Percentiles rank a stretch among this genome's conserved stretches.
Evolutionary conservation across 1,140 invertebrate species (phyloP).

Genomic region (Scaptomyza graminum): DNA sequence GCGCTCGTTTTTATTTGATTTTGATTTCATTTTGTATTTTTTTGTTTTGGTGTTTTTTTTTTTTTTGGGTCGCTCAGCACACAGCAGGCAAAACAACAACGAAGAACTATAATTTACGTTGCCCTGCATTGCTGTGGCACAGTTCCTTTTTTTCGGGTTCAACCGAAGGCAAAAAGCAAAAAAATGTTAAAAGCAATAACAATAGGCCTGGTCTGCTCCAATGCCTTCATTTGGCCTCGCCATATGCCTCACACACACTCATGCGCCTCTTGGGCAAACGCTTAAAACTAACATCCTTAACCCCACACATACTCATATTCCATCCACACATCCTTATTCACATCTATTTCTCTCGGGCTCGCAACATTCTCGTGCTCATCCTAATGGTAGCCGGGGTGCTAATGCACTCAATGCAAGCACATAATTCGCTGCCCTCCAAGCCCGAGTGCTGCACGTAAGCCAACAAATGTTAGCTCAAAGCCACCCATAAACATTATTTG

Average conservation of each 20-base stretch:
- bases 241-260: slow-evolving; percentile 20
- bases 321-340: not conserved
- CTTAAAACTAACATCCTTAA: slow-evolving; percentile 73
- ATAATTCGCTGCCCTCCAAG: slow-evolving; percentile 76
- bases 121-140: slow-evolving; percentile 56
- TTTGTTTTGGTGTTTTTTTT: not conserved
- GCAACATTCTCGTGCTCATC: slow-evolving; percentile 3
- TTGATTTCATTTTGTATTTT: slow-evolving; percentile 58
- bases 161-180: slow-evolving; percentile 1
- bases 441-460: slow-evolving; percentile 56
- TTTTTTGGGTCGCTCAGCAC: slow-evolving; percentile 53
- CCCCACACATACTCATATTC: not conserved
- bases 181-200: slow-evolving; percentile 37
- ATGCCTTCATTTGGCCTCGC: slow-evolving; percentile 44
- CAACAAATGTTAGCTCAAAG: slow-evolving; percentile 44
- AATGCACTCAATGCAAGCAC: slow-evolving; percentile 78
- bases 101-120: slow-evolving; percentile 64
- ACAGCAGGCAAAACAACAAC: slow-evolving; percentile 26
- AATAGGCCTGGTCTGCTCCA: slow-evolving; percentile 22
- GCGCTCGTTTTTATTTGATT: slow-evolving; percentile 77
- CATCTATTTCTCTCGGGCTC: not conserved
- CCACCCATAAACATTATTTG: slow-evolving; percentile 26
- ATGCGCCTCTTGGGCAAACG: slow-evolving; percentile 62
- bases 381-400: slow-evolving; percentile 57
- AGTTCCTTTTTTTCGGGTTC: slow-evolving; percentile 36